phyloP scores from a whole-genome alignment of 1,140 invertebrate genomes.

The Lerema accius region DNA sequence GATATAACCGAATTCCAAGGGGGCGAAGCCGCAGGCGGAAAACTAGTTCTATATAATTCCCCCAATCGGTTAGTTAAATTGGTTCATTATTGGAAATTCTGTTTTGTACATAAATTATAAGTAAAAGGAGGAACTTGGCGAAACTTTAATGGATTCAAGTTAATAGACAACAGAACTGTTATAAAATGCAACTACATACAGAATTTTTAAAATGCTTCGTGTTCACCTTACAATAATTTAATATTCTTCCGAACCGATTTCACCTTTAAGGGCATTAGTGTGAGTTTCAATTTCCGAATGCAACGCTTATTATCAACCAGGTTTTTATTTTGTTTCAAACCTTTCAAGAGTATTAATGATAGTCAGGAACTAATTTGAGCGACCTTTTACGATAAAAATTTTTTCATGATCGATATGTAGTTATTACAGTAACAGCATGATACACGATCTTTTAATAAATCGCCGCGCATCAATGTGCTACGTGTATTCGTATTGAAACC shows the following conservation, averaged over 20 bases:
- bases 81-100: no score
- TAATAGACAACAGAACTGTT: no score
- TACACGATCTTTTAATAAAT: neutral
- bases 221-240: neutral
- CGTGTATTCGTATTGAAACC: neutral
- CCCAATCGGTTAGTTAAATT: no score
- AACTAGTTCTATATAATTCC: no score
- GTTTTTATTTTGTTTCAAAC: neutral
- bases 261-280: neutral
- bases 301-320: neutral
- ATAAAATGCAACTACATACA: neutral
- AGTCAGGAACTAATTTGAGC: neutral
- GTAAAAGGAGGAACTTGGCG: no score
- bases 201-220: neutral
- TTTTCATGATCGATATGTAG: neutral
- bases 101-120: no score
- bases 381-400: neutral
- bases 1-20: no score
- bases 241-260: neutral
- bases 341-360: neutral
- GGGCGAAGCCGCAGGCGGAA: no score
- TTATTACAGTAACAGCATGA: neutral
- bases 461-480: neutral
- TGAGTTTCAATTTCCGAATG: neutral
- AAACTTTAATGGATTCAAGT: no score